phyloP scores from a whole-genome alignment of 2,888 invertebrate species.

The Patella pellucida region DNA sequence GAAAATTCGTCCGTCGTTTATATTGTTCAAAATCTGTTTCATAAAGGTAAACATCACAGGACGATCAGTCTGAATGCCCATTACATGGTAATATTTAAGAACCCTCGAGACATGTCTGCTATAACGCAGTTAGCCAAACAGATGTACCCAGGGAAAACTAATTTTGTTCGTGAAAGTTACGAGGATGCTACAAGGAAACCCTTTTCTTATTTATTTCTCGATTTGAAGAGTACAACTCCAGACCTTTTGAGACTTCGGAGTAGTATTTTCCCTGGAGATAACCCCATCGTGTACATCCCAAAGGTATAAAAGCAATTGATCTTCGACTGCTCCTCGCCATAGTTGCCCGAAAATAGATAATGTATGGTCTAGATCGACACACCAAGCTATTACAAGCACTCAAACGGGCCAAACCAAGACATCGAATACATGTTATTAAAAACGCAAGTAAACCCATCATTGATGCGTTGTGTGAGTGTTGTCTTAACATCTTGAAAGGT shows the following conservation, averaged over 20 bases:
- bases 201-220: slow-evolving; percentile 23
- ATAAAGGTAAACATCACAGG: slow-evolving; percentile 16
- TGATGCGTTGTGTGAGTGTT: slow-evolving; percentile 1
- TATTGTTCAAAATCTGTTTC: slow-evolving; percentile 20
- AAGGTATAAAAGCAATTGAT: neutral
- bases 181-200: slow-evolving; percentile 18
- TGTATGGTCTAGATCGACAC: neutral
- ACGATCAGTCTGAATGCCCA: slow-evolving; percentile 20
- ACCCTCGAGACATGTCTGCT: neutral
- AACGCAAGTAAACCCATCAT: neutral
- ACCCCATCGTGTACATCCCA: slow-evolving; percentile 15
- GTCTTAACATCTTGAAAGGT: slow-evolving; percentile 17
- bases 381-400: neutral
- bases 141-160: slow-evolving; percentile 15
- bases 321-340: too few species aligned
- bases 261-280: slow-evolving; percentile 16
- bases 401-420: neutral
- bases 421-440: slow-evolving; percentile 5
- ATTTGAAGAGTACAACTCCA: slow-evolving; percentile 22
- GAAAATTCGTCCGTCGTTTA: neutral
- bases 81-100: slow-evolving; percentile 6
- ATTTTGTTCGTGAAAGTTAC: slow-evolving; percentile 14
- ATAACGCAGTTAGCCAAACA: slow-evolving; percentile 17
- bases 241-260: slow-evolving; percentile 21
- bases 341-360: neutral